Base-by-base conservation (phyloP, 2,797 vertebrate genomes). In the Anisognathus igniventris region DNA sequence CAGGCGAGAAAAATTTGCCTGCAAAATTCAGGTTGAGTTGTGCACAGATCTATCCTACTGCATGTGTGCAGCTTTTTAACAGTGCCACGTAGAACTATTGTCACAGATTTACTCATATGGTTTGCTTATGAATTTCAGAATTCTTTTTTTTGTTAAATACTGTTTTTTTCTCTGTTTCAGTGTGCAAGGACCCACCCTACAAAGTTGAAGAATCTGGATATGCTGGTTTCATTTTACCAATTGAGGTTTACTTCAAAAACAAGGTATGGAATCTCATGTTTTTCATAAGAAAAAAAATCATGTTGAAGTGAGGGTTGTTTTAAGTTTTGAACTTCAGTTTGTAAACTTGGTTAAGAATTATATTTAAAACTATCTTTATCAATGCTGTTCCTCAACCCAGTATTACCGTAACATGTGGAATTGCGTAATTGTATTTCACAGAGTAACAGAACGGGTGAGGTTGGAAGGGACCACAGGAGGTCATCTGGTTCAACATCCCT, bases 121-220 rank as follows among this genome's bases (percentile, higher is more conserved):
- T 90, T 86, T 88, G 8, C 50, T 57, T 57, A 13, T 13, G 4
- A 27, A 39, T 78, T 70, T 81, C 56, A 78, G 27, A 44, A 19
- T n/a, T 44, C 1, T 5, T 20, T 10, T 31, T 42, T 20, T 22
- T 42, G 3, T 57, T 91, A 87, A 91, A 35, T 45, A 33, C 6
- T 5, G 0, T 3, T 72, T 86, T 58, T 72, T 95, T 71, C 61
- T 93, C 92, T 89, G 11, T 98, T 98, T 91, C 98, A 99, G 99
- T 99, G 97, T 99, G 98, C 97, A 99, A 99, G 98, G 99, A 99
- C 96, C 99, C 99, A 67, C 99, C 99, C 3, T 99, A 99, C 98
- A 99, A 99, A 98, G 98, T 99, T 97, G 99, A 99, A 98, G 99
- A 99, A 97, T 99, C 98, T 91, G 99, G 99, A 95, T 99, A 99